A percentile compares a stretch with the other conserved stretches of the same genome.
These are phyloP conservation scores for Theropithecus gelada DNA, from an alignment of 2,113 vertebrate species.

Conservation along the genomic window DNA sequence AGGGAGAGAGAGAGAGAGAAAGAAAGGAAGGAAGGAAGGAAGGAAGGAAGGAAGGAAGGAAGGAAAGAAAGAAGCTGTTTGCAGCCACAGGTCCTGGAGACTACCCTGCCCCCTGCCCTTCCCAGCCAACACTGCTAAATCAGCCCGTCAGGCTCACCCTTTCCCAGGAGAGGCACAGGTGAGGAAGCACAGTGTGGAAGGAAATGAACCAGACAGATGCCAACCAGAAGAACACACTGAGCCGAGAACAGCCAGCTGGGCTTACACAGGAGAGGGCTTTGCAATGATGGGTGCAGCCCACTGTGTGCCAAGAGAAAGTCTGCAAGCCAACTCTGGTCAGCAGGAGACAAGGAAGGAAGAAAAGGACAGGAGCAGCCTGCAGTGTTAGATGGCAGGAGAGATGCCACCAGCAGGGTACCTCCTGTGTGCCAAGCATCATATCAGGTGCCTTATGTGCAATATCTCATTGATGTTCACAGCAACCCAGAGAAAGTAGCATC, in stretches of 20 bases:
- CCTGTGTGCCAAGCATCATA: fast-evolving
- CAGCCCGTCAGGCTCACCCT: not conserved
- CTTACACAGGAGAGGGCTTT: fast-evolving
- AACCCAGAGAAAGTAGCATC: fast-evolving
- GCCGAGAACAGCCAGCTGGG: fast-evolving
- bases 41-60: too few species aligned
- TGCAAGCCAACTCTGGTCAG: not conserved
- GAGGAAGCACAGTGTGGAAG: not conserved
- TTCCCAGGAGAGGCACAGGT: not conserved
- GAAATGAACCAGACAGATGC: not conserved
- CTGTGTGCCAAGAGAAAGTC: not conserved
- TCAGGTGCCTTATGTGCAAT: fast-evolving
- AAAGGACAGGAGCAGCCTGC: not conserved
- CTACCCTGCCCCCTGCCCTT: fast-evolving
- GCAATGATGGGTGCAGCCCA: not conserved
- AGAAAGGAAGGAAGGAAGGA: too few species aligned
- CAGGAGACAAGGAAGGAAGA: not conserved
- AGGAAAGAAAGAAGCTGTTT: too few species aligned
- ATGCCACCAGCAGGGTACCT: fast-evolving
- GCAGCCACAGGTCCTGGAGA: not conserved
- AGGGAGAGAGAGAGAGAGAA: too few species aligned
- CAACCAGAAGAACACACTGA: not conserved
- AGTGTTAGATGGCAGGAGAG: not conserved
- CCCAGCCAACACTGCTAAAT: not conserved
- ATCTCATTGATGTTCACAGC: fast-evolving